Evolutionary conservation across 2,113 vertebrate genomes (phyloP).

Genomic region (Sus scrofa): T2T-Sscrofa CM000812.6:236428501-236429000

Average conservation of each 20-base stretch:
- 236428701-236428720: not conserved
- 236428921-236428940: not conserved
- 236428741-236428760: not conserved
- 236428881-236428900: not conserved
- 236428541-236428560: not conserved
- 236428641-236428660: not conserved
- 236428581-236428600: not conserved
- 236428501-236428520: not conserved
- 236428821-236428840: not conserved
- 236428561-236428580: not conserved
- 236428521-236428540: not conserved
- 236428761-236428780: not conserved
- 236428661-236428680: not conserved
- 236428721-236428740: not conserved
- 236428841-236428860: not conserved
- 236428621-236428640: not conserved
- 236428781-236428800: not conserved
- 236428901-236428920: not conserved
- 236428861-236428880: not conserved
- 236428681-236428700: conserved; percentile 2
- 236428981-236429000: not conserved
- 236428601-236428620: not conserved
- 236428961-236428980: not conserved
- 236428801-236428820: not conserved
- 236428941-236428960: not conserved